phyloP scores from a whole-genome alignment of 23 tunicate genomes.

The Diplosoma virens region DNA sequence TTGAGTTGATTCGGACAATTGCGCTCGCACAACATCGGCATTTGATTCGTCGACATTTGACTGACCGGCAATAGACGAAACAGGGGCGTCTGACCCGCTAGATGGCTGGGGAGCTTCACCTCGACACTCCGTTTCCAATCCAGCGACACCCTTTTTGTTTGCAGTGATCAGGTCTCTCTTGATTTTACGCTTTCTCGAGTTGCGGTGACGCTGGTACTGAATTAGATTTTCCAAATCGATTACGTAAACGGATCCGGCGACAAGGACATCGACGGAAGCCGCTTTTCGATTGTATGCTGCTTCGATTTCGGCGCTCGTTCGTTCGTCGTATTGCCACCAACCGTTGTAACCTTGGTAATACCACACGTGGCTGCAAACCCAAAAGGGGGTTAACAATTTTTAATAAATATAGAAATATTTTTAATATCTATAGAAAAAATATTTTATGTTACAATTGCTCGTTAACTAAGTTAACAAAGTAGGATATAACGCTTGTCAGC shows the following conservation, averaged over 20 bases:
- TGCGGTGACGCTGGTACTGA: conserved; percentile 63
- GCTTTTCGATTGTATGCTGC: conserved; percentile 53
- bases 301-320: conserved; percentile 72
- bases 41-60: neutral
- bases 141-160: conserved; percentile 76
- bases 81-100: neutral
- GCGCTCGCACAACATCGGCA: neutral
- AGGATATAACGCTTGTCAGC: no score
- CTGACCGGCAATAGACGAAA: neutral
- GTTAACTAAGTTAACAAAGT: no score
- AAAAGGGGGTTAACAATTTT: no score
- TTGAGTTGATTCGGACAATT: neutral
- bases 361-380: conserved; percentile 69
- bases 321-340: conserved; percentile 97
- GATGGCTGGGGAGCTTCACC: conserved; percentile 3
- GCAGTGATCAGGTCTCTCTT: conserved; percentile 62
- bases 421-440: no score
- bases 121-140: conserved; percentile 1
- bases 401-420: no score
- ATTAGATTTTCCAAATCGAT: conserved; percentile 76
- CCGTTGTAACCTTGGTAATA: conserved; percentile 91
- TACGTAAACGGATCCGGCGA: conserved; percentile 79
- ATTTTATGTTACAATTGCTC: no score
- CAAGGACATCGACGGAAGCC: conserved; percentile 49
- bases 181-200: conserved; percentile 78